Conservation (phyloP, 2,113 vertebrate genomes). For the Pogonocichla stellata region DNA sequence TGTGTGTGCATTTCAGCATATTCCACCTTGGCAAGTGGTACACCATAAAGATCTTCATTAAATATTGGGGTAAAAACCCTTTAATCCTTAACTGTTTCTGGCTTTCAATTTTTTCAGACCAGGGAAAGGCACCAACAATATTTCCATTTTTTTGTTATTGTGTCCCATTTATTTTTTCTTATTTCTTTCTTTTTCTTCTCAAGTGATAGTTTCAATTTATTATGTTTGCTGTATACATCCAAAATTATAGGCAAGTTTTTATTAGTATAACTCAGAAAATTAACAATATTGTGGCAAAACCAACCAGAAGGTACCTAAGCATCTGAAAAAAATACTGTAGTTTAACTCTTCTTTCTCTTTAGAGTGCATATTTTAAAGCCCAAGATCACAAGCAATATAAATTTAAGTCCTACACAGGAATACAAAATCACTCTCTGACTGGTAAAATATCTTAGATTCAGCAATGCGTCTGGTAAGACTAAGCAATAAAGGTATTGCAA, state of each 20-base stretch:
- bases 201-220: not conserved
- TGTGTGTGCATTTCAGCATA: fast-evolving
- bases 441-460: not conserved
- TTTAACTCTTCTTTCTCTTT: not conserved
- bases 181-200: not conserved
- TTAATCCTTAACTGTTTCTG: not conserved
- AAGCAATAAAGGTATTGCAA: not conserved
- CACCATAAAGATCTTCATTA: not conserved
- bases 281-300: not conserved
- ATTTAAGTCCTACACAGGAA: not conserved
- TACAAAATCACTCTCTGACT: not conserved
- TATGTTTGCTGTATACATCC: not conserved
- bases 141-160: not conserved
- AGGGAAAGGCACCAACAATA: not conserved
- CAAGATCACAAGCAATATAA: not conserved
- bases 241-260: not conserved
- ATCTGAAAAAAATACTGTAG: not conserved
- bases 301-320: not conserved
- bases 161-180: not conserved
- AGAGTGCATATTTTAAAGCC: not conserved
- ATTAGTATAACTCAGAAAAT: not conserved
- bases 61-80: not conserved
- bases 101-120: not conserved
- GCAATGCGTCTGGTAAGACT: not conserved
- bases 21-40: fast-evolving